Conservation (phyloP, 2,797 vertebrate genomes). For the Oreochromis mossambicus region DNA sequence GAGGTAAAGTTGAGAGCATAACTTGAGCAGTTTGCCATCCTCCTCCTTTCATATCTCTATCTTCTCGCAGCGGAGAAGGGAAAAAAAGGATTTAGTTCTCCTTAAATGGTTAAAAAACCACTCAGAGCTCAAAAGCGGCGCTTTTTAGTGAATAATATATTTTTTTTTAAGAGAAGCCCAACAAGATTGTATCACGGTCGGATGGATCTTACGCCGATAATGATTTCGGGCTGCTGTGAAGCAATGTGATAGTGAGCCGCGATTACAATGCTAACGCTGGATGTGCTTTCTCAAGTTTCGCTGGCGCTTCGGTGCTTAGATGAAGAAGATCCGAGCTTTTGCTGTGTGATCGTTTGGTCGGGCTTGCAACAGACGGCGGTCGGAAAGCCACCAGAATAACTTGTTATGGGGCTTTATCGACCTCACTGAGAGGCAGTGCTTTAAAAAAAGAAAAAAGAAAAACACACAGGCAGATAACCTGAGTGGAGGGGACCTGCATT, state of each 20-base stretch:
- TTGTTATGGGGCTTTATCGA: background rate
- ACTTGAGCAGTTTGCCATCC: slow-evolving; percentile 44
- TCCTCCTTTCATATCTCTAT: slow-evolving; percentile 12
- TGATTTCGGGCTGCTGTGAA: background rate
- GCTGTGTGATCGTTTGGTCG: background rate
- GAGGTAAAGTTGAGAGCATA: slow-evolving; percentile 71
- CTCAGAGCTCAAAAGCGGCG: background rate
- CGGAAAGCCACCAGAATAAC: background rate
- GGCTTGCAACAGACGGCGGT: background rate
- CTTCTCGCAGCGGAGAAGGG: background rate
- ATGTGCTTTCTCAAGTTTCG: slow-evolving; percentile 5
- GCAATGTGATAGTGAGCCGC: background rate
- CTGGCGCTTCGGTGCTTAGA: background rate
- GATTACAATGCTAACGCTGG: background rate
- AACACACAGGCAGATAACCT: background rate
- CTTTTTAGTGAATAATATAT: background rate
- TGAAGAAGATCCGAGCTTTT: background rate
- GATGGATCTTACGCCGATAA: background rate
- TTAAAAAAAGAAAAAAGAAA: background rate
- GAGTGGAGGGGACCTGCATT: background rate
- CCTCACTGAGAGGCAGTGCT: background rate
- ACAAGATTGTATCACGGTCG: background rate
- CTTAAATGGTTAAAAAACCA: slow-evolving; percentile 37
- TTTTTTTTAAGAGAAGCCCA: background rate
- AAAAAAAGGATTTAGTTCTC: background rate